Percentiles rank a stretch among this genome's conserved stretches.
Evolutionary conservation across 2,113 vertebrate species (phyloP).

Genomic region (Colossoma macropomum): DNA sequence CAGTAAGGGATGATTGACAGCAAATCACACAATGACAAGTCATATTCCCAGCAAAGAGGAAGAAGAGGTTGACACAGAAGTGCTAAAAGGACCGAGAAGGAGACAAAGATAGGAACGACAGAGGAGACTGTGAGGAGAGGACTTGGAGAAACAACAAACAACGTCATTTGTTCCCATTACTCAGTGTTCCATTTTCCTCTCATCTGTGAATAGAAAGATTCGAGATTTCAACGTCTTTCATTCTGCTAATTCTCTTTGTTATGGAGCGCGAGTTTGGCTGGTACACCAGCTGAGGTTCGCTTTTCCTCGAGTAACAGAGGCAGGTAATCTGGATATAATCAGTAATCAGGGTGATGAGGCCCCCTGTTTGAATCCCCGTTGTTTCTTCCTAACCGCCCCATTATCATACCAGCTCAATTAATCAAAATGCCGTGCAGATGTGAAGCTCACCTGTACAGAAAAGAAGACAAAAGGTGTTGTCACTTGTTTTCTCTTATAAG

Average conservation of each 20-base stretch:
- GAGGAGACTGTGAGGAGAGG: neutral
- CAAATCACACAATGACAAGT: constrained; percentile 64
- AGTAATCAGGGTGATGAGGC: constrained; percentile 30
- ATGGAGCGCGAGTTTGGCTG: neutral
- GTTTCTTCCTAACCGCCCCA: neutral
- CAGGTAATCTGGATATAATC: constrained; percentile 39
- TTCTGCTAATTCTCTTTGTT: constrained; percentile 21
- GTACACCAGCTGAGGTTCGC: neutral
- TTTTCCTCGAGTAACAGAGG: constrained; percentile 1
- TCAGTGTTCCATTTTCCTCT: constrained; percentile 17
- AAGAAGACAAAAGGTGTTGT: neutral
- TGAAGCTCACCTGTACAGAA: neutral
- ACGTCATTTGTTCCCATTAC: constrained; percentile 33
- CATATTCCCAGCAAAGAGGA: constrained; percentile 61
- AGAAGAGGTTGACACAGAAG: constrained; percentile 37
- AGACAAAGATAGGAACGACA: neutral
- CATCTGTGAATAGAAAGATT: constrained; percentile 22
- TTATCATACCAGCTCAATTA: constrained; percentile 25
- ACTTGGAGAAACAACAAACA: constrained; percentile 28
- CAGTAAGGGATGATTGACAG: constrained; percentile 70
- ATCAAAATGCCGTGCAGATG: neutral
- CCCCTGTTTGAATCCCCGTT: constrained; percentile 10
- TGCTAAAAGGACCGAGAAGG: neutral
- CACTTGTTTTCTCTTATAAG: neutral
- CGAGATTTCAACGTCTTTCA: neutral